These are phyloP conservation scores for Magallana ariakensis DNA, from an alignment of 1,140 invertebrate species.

Conservation along the genomic window DNA sequence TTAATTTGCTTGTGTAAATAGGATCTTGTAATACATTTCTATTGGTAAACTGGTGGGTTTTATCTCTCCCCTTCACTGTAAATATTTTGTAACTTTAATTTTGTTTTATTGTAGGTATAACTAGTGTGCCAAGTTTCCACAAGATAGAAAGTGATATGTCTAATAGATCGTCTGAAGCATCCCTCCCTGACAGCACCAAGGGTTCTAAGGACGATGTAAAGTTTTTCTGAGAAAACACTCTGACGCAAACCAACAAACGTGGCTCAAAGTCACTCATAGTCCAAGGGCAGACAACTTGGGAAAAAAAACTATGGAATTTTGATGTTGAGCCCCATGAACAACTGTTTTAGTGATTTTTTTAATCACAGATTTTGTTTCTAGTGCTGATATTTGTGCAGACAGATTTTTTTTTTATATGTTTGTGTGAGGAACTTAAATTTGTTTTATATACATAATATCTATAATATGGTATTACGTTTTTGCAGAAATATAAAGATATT, in stretches of 20 bases:
- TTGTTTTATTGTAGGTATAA: conserved; percentile 50
- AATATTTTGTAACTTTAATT: too few species aligned
- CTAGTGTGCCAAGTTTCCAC: conserved; percentile 64
- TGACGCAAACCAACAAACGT: not conserved
- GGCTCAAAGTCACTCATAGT: not conserved
- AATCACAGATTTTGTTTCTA: too few species aligned
- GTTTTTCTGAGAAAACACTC: not conserved
- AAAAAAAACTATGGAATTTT: not conserved
- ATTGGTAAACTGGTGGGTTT: too few species aligned
- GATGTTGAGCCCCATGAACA: not conserved
- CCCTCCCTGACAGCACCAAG: not conserved
- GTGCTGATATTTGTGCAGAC: too few species aligned
- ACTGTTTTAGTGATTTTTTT: not conserved
- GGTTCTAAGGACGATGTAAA: not conserved
- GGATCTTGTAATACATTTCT: too few species aligned
- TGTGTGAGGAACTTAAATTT: too few species aligned
- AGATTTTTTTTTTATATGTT: too few species aligned
- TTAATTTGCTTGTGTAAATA: too few species aligned
- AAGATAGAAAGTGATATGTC: conserved; percentile 23
- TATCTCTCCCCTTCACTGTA: too few species aligned
- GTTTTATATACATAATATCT: too few species aligned
- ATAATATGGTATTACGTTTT: too few species aligned
- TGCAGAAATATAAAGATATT: too few species aligned
- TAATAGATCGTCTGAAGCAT: not conserved
- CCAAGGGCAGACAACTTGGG: not conserved